phyloP scores from a whole-genome alignment of 1,140 invertebrate genomes.

The Drosophila tani region DNA sequence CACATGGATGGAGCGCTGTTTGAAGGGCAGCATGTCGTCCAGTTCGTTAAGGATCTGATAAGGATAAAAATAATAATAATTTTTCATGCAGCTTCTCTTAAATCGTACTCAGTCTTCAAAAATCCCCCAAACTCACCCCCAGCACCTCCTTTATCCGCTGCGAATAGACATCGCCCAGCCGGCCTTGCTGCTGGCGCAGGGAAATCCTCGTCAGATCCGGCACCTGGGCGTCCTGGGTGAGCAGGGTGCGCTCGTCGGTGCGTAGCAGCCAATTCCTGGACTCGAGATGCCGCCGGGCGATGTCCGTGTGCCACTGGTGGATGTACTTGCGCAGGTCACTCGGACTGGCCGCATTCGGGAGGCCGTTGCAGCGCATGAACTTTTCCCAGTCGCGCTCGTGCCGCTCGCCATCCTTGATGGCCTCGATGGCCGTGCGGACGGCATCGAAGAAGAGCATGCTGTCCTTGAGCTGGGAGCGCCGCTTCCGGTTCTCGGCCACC shows the following conservation, averaged over 20 bases:
- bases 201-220: slow-evolving; percentile 71
- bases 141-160: slow-evolving; percentile 85
- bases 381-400: slow-evolving; percentile 86
- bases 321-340: slow-evolving; percentile 88
- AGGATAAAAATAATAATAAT: no score
- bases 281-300: slow-evolving; percentile 85
- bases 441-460: slow-evolving; percentile 73
- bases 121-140: slow-evolving; percentile 61
- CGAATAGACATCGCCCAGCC: slow-evolving; percentile 79
- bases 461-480: slow-evolving; percentile 71
- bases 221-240: slow-evolving; percentile 77
- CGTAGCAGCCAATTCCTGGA: slow-evolving; percentile 82
- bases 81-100: no score
- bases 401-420: slow-evolving; percentile 65
- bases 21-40: slow-evolving; percentile 66
- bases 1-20: slow-evolving; percentile 51
- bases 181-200: slow-evolving; percentile 72
- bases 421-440: slow-evolving; percentile 66
- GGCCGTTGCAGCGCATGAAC: slow-evolving; percentile 87
- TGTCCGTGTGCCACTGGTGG: slow-evolving; percentile 87
- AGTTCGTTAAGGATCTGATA: slow-evolving; percentile 81
- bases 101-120: no score
- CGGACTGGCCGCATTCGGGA: slow-evolving; percentile 87
- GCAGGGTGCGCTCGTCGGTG: slow-evolving; percentile 80
- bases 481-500: slow-evolving; percentile 74